phyloP scores from a whole-genome alignment of 2,888 invertebrate species.

The Gymnosoma rotundatum region DNA sequence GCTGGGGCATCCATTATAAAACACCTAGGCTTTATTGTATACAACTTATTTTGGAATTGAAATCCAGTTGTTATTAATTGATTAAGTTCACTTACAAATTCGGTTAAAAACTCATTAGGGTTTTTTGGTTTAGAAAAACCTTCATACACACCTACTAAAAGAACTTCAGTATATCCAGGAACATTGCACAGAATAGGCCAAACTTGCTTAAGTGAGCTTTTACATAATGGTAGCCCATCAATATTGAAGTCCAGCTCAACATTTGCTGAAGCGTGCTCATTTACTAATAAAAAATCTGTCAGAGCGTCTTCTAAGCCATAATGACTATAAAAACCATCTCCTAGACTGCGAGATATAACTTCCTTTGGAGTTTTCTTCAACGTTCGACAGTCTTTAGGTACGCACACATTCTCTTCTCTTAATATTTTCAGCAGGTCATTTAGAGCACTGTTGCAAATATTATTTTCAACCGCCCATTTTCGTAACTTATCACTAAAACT shows the following conservation, averaged over 20 bases:
- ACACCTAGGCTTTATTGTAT: no score
- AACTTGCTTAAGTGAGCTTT: constrained; percentile 49
- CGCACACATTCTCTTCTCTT: constrained; percentile 1
- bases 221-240: constrained; percentile 53
- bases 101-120: constrained; percentile 13
- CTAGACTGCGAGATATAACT: not conserved
- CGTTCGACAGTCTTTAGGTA: constrained; percentile 17
- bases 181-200: constrained; percentile 54
- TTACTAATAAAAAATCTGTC: constrained; percentile 45
- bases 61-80: not conserved
- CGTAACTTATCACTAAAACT: not conserved
- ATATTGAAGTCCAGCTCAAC: constrained; percentile 52
- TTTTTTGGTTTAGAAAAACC: constrained; percentile 36
- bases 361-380: constrained; percentile 18
- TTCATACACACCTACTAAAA: constrained; percentile 27
- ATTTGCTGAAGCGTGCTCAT: not conserved
- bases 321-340: constrained; percentile 22
- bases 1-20: no score
- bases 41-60: no score
- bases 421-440: constrained; percentile 17
- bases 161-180: constrained; percentile 7
- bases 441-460: not conserved
- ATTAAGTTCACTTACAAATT: constrained; percentile 13
- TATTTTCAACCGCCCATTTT: not conserved
- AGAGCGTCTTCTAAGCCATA: constrained; percentile 24